These are phyloP conservation scores for Eulemur rufifrons DNA, from an alignment of 2,113 vertebrate species.

Conservation along the genomic window DNA sequence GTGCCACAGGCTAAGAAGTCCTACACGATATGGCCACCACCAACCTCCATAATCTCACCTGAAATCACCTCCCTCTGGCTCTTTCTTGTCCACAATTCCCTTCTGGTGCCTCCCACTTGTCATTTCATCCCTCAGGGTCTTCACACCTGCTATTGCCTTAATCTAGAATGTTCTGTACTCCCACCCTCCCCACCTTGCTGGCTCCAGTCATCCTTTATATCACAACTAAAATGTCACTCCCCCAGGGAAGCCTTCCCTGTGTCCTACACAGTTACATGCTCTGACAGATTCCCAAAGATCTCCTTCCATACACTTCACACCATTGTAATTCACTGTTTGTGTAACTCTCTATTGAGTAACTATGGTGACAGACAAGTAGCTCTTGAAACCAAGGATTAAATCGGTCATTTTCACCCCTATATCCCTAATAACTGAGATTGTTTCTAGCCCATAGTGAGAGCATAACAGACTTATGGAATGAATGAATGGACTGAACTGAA, in stretches of 20 bases:
- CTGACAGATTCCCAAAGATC: background rate
- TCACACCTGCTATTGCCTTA: background rate
- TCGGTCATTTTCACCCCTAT: background rate
- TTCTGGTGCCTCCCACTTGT: background rate
- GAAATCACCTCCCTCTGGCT: background rate
- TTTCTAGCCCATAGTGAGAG: background rate
- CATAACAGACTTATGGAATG: background rate
- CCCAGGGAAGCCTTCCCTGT: background rate
- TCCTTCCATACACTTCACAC: background rate
- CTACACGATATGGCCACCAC: background rate
- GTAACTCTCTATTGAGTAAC: background rate
- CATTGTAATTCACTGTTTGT: background rate
- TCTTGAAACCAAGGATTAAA: slow-evolving; percentile 28
- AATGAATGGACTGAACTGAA: background rate
- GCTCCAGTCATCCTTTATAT: background rate
- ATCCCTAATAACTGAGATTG: background rate
- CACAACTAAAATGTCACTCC: background rate
- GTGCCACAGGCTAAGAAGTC: background rate
- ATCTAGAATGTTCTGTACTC: background rate
- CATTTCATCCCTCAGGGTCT: background rate
- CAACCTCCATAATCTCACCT: background rate
- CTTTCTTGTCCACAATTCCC: background rate
- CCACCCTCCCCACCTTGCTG: background rate
- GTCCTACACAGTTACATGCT: background rate
- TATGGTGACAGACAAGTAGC: background rate